These are phyloP conservation scores for Thalassoma bifasciatum DNA, from an alignment of 2,113 vertebrate genomes.

Conservation along the genomic window DNA sequence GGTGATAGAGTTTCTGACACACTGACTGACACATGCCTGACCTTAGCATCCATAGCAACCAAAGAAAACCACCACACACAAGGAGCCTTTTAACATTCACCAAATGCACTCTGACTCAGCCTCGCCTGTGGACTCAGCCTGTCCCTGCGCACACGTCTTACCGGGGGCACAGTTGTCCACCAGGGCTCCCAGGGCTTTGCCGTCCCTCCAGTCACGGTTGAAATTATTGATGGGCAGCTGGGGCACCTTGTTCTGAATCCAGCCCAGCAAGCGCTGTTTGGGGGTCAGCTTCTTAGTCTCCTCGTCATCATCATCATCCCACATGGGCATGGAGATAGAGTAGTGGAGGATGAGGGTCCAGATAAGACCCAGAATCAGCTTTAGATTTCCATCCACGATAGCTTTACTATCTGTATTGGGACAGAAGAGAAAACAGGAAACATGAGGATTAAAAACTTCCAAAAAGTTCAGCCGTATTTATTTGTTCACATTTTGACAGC, in stretches of 20 bases:
- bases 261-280: conserved; percentile 94
- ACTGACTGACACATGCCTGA: conserved; percentile 52
- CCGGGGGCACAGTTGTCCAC: conserved; percentile 95
- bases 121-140: conserved; percentile 1
- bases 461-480: background rate
- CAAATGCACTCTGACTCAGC: conserved; percentile 56
- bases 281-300: conserved; percentile 92
- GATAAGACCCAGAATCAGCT: conserved; percentile 95
- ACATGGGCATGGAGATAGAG: conserved; percentile 98
- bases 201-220: conserved; percentile 92
- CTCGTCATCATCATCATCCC: conserved; percentile 96
- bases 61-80: conserved; percentile 53
- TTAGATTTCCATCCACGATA: conserved; percentile 95
- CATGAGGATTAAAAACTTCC: conserved; percentile 36
- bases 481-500: background rate
- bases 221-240: conserved; percentile 97
- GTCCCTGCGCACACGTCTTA: conserved; percentile 65
- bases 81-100: conserved; percentile 19
- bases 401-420: conserved; percentile 91
- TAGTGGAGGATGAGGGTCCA: conserved; percentile 98
- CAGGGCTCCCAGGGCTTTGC: conserved; percentile 93
- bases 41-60: conserved; percentile 58
- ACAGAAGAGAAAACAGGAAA: conserved; percentile 41
- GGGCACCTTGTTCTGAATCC: conserved; percentile 97
- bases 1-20: conserved; percentile 49